phyloP scores from a whole-genome alignment of 2,888 invertebrate species.

The Dysmachus trigonus region DNA sequence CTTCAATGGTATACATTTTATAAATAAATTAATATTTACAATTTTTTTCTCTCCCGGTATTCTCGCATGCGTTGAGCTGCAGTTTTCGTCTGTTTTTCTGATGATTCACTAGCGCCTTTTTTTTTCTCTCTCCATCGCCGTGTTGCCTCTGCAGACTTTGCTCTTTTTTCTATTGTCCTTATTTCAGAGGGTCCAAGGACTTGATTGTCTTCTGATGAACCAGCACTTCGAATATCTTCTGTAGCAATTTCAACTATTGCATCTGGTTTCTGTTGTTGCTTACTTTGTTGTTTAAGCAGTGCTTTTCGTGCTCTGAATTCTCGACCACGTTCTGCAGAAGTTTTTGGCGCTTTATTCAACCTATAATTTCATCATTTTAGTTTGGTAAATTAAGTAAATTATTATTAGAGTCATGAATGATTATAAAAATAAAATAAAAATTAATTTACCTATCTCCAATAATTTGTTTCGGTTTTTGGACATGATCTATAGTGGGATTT shows the following conservation, averaged over 20 bases:
- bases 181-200: background rate
- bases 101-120: background rate
- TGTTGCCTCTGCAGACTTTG: constrained; percentile 40
- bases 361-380: constrained; percentile 43
- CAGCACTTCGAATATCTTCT: constrained; percentile 32
- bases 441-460: background rate
- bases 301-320: background rate
- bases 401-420: background rate
- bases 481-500: too few species aligned
- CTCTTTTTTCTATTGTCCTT: constrained; percentile 9
- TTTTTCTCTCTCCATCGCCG: constrained; percentile 42
- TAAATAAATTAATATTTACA: constrained; percentile 45
- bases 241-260: constrained; percentile 40
- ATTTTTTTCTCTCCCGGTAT: constrained; percentile 44
- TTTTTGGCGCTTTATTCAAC: constrained; percentile 44
- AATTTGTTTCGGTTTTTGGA: background rate
- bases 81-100: constrained; percentile 40
- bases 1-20: constrained; percentile 31
- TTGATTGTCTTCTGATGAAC: constrained; percentile 7
- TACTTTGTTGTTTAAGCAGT: background rate
- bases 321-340: background rate
- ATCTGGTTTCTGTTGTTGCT: constrained; percentile 38
- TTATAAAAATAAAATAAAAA: background rate
- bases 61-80: constrained; percentile 45
- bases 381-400: constrained; percentile 24